Percentiles rank a stretch among this genome's conserved stretches.
Evolutionary conservation across 1,140 invertebrate genomes (phyloP).

Genomic region (Cyrtorhinus lividipennis): DNA sequence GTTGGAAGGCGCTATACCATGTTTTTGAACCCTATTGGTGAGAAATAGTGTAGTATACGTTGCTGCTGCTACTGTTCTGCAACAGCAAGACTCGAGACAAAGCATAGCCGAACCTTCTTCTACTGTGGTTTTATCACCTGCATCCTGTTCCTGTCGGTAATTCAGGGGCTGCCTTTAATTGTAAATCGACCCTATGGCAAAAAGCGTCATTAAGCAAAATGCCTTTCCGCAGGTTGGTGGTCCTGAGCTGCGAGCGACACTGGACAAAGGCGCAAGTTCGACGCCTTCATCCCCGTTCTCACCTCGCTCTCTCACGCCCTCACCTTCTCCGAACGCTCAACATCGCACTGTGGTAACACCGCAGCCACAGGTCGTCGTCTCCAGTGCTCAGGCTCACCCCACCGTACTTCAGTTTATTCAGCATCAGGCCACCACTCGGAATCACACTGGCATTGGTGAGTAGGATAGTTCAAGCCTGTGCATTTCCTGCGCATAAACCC

Average conservation of each 20-base stretch:
- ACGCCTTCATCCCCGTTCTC: conserved; percentile 27
- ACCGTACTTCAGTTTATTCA: conserved; percentile 26
- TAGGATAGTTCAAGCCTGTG: too few relatives aligned
- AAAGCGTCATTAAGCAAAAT: too few relatives aligned
- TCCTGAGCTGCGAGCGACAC: conserved; percentile 12
- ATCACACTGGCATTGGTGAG: conserved; percentile 14
- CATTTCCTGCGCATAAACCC: not conserved
- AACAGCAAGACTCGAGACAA: too few relatives aligned
- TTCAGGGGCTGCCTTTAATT: too few relatives aligned
- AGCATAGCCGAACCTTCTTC: too few relatives aligned
- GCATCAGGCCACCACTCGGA: conserved; percentile 23
- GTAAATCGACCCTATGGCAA: too few relatives aligned
- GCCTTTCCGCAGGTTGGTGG: conserved; percentile 13
- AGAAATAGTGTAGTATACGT: too few relatives aligned
- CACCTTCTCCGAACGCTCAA: conserved; percentile 22
- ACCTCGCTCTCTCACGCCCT: conserved; percentile 26
- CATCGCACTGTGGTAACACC: conserved; percentile 20
- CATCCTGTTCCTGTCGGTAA: too few relatives aligned
- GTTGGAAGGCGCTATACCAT: not conserved
- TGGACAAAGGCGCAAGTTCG: conserved; percentile 18
- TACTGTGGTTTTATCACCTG: too few relatives aligned
- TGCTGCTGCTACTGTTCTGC: too few relatives aligned
- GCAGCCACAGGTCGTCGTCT: conserved; percentile 23
- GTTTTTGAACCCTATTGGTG: too few relatives aligned
- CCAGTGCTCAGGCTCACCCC: conserved; percentile 23